These are phyloP conservation scores for Osmerus mordax DNA, from an alignment of 2,113 vertebrate species.

Conservation along the genomic window DNA sequence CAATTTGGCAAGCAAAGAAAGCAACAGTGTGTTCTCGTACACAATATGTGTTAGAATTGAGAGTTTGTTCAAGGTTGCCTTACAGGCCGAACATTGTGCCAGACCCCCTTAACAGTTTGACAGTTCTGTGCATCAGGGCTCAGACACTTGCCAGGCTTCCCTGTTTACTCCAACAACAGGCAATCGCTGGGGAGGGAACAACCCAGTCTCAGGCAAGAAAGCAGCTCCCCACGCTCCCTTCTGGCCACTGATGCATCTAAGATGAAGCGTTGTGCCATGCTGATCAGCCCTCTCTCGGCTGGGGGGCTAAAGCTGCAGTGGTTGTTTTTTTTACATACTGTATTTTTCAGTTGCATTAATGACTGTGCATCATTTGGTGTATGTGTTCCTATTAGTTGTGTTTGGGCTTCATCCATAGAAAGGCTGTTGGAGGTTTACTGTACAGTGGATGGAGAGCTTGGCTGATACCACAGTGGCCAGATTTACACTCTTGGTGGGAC, in stretches of 20 bases:
- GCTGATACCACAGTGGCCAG: not conserved
- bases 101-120: constrained; percentile 55
- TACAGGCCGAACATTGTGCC: constrained; percentile 32
- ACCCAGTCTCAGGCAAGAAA: constrained; percentile 33
- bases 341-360: constrained; percentile 21
- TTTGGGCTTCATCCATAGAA: not conserved
- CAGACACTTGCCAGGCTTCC: constrained; percentile 43
- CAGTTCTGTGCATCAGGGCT: constrained; percentile 42
- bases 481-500: not conserved
- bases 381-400: not conserved
- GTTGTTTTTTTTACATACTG: constrained; percentile 12
- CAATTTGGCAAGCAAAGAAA: no score
- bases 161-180: constrained; percentile 40
- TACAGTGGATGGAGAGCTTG: not conserved
- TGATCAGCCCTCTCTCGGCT: not conserved
- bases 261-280: constrained; percentile 24
- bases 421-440: not conserved
- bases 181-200: constrained; percentile 43
- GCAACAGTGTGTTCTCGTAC: constrained; percentile 17
- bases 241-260: constrained; percentile 32
- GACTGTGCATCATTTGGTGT: not conserved
- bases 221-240: constrained; percentile 33
- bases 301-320: no score
- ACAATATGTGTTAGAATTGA: constrained; percentile 14
- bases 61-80: constrained; percentile 43